Evolutionary conservation across 1,140 invertebrate genomes (phyloP).

Genomic region (Caenorhabditis inopinata): DNA sequence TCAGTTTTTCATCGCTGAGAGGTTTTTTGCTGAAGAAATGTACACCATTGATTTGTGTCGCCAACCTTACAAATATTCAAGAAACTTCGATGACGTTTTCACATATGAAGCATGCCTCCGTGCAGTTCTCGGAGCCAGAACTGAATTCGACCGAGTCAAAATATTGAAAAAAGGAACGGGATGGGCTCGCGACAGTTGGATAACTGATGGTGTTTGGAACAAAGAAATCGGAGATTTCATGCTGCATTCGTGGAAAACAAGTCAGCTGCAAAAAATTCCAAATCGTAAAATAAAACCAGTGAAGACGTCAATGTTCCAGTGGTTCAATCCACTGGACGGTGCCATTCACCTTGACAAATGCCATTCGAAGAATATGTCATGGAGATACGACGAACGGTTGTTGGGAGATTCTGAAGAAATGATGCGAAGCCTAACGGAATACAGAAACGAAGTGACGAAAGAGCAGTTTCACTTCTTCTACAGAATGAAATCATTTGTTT

Average conservation of each 20-base stretch:
- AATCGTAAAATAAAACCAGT: neutral
- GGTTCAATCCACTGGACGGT: constrained; percentile 13
- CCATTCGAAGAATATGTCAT: constrained; percentile 12
- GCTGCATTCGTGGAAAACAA: constrained; percentile 21
- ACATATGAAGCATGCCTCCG: constrained; percentile 4
- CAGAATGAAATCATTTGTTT: constrained; percentile 3
- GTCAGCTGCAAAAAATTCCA: neutral
- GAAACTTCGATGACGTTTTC: constrained; percentile 12
- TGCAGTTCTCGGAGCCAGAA: neutral
- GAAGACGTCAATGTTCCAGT: constrained; percentile 4
- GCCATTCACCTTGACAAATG: constrained; percentile 12
- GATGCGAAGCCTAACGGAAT: neutral
- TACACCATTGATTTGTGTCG: neutral
- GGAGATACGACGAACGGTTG: constrained; percentile 12
- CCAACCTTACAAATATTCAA: neutral
- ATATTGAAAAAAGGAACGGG: constrained; percentile 14
- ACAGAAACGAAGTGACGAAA: neutral
- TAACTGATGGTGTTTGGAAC: neutral
- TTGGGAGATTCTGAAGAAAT: constrained; percentile 8
- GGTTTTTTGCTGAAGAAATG: constrained; percentile 6
- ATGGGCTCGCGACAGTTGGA: constrained; percentile 6
- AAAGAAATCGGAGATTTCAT: constrained; percentile 26
- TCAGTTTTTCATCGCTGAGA: constrained; percentile 20
- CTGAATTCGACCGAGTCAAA: constrained; percentile 6
- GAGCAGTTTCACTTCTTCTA: neutral